phyloP scores from a whole-genome alignment of 92 coral and sea anemone species.

The Muricea muricata region DNA sequence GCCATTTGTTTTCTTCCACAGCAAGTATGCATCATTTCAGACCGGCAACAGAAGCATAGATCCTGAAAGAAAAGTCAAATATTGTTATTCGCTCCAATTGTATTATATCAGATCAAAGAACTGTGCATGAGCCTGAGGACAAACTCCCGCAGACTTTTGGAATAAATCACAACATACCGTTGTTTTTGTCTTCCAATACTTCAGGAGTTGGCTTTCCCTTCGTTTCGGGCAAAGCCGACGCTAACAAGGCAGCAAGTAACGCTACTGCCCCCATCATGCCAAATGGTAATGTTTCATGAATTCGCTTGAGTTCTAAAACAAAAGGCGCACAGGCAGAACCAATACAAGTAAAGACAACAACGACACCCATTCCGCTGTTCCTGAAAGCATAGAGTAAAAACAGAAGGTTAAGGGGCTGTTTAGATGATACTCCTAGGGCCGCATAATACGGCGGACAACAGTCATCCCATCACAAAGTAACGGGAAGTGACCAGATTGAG shows the following conservation, averaged over 20 bases:
- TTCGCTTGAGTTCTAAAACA: constrained; percentile 56
- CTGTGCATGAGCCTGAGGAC: too few species aligned
- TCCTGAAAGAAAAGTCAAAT: too few species aligned
- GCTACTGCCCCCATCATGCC: constrained; percentile 65
- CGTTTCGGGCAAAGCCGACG: constrained; percentile 65
- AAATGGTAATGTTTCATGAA: constrained; percentile 58
- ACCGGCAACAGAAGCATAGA: too few species aligned
- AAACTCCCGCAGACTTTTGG: too few species aligned
- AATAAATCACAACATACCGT: too few species aligned
- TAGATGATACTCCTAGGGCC: not conserved
- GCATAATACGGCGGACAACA: not conserved
- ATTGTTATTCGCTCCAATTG: too few species aligned
- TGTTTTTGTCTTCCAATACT: not conserved
- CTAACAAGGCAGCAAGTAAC: constrained; percentile 53
- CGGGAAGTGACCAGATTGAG: too few species aligned
- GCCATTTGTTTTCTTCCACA: too few species aligned
- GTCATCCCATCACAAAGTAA: not conserved
- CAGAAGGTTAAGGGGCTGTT: too few species aligned
- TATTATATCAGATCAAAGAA: too few species aligned
- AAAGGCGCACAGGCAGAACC: constrained; percentile 68
- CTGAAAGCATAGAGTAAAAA: not conserved
- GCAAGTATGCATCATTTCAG: too few species aligned
- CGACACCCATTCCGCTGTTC: constrained; percentile 63
- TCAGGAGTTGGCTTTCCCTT: constrained; percentile 61
- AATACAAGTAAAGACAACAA: constrained; percentile 44